A percentile compares a stretch with the other conserved stretches of the same genome.
phyloP scores from a whole-genome alignment of 2,797 vertebrate species.

The Sebastes cheni region DNA sequence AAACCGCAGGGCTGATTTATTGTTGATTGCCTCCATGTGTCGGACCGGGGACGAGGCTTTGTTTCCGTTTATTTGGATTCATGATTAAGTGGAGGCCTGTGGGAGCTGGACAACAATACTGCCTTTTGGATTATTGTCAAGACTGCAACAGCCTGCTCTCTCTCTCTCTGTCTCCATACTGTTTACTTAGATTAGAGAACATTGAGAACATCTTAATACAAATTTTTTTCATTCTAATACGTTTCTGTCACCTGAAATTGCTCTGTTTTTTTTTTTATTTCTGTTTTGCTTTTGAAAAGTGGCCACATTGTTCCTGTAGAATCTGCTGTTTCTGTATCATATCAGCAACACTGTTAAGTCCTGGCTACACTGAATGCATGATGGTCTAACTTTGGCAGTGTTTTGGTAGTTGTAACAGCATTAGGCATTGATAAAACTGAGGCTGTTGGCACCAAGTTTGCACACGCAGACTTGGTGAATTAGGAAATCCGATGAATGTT shows the following conservation, averaged over 20 bases:
- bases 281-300: slow-evolving; percentile 32
- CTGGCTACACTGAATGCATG: slow-evolving; percentile 53
- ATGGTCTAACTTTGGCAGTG: slow-evolving; percentile 22
- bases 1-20: slow-evolving; percentile 25
- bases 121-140: slow-evolving; percentile 32
- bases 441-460: slow-evolving; percentile 13
- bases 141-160: slow-evolving; percentile 13
- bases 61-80: slow-evolving; percentile 29
- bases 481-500: slow-evolving; percentile 6
- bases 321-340: slow-evolving; percentile 42
- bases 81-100: slow-evolving; percentile 9
- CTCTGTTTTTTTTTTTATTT: background rate
- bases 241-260: slow-evolving; percentile 16
- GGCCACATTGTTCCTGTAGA: slow-evolving; percentile 11
- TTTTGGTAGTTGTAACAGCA: slow-evolving; percentile 26
- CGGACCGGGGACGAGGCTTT: background rate
- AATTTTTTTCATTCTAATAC: slow-evolving; percentile 11
- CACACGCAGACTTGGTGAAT: slow-evolving; percentile 15
- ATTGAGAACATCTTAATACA: background rate
- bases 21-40: slow-evolving; percentile 15
- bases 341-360: slow-evolving; percentile 35
- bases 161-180: background rate
- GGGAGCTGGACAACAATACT: slow-evolving; percentile 32
- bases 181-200: slow-evolving; percentile 24
- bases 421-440: slow-evolving; percentile 13